Base-by-base conservation (phyloP, 2,113 vertebrate species). In the Otolemur garnettii region DNA sequence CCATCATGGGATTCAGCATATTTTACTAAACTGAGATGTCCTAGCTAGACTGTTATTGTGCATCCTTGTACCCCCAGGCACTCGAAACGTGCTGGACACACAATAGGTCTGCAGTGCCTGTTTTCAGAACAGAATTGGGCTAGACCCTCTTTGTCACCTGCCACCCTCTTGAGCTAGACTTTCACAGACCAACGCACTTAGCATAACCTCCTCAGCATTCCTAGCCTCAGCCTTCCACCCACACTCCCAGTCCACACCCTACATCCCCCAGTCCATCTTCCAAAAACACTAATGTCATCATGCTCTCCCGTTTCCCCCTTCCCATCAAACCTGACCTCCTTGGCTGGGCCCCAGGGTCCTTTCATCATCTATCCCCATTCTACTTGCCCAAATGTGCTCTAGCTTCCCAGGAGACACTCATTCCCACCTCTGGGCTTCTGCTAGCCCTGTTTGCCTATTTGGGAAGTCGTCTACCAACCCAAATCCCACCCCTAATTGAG, bases 401-500 rank as follows among this genome's bases (percentile, higher is more conserved):
- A 45, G n/a, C 69, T 97, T 96, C 81, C 85, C 85, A 92, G 83
- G 66, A 94, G 83, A 90, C 59, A 50, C 35, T 88, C 94, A 87
- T 72, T 78, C 60, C 77, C 77, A 93, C 81, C 81, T 82, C 71
- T 2, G 28, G 84, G 66, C 88, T 94, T 90, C 72, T 72, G n/a
- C 10, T 50, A 10, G 60, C 62, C 69, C 90, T 77, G 18, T 74
- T 62, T 89, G 57, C 38, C 74, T 78, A n/a, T 60, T 35, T 11
- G 42, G 79, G 85, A 95, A 64, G 42, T 10, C 77, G 33, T 74
- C 95, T 94, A 75, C 94, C 92, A 87, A 60, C 50, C 69, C 64
- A 90, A 78, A 80, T 66, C 72, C 91, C 85, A 87, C 8, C 21
- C 50, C 77, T 53, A 77, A 55, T 92, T 24, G 53, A 81, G 35